phyloP scores from a whole-genome alignment of 2,113 vertebrate genomes.

The Gyps fulvus region DNA sequence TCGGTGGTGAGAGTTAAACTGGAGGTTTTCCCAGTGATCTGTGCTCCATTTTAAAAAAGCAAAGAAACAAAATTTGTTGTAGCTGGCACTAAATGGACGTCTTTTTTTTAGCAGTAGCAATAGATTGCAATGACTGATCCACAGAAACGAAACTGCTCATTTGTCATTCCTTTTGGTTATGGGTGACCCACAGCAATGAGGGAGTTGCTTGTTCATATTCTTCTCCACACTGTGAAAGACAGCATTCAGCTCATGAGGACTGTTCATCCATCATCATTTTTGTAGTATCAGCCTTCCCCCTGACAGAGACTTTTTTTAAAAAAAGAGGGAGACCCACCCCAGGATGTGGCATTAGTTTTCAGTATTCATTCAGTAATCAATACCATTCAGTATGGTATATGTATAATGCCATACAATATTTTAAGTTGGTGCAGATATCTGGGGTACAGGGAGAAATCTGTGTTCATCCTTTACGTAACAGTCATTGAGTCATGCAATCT shows the following conservation, averaged over 20 bases:
- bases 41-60: slow-evolving; percentile 3
- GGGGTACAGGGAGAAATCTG: neutral
- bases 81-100: neutral
- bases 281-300: neutral
- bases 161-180: slow-evolving; percentile 20
- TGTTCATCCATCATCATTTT: neutral
- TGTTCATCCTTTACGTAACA: slow-evolving; percentile 35
- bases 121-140: neutral
- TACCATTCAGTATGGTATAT: neutral
- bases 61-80: neutral
- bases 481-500: slow-evolving; percentile 19
- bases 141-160: neutral
- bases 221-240: neutral
- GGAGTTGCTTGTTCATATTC: neutral
- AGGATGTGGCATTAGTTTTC: neutral
- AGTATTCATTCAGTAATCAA: neutral
- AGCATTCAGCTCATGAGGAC: neutral
- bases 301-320: neutral
- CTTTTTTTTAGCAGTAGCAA: neutral
- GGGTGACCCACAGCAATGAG: neutral
- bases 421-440: neutral
- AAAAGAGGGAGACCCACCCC: neutral
- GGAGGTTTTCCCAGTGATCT: neutral
- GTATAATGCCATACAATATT: neutral
- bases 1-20: neutral